Base-by-base conservation (phyloP, 2,888 invertebrate species). In the Branchellion lobata region DNA sequence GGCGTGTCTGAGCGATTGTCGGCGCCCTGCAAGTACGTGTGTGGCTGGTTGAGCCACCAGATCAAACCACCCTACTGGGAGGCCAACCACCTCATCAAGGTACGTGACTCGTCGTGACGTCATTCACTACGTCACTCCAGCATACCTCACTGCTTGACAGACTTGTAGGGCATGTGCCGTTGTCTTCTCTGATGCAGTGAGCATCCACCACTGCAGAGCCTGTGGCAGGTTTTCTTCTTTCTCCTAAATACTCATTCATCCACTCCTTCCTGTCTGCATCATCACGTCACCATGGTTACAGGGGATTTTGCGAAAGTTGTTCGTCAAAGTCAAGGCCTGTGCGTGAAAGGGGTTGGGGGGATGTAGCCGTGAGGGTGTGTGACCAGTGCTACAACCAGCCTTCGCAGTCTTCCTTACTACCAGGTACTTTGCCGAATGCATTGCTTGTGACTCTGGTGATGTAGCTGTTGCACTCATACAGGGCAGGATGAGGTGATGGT, bases 11-110 rank as follows among this genome's bases (percentile, higher is more conserved):
- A 91, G 82, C 90, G 91, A 14, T 69, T 69, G 14, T 31, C 29
- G 2, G n/a, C 34, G 8, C 69, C 31, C 21, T 69, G 29, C 69
- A 31, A 69, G 34, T 53, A 53, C 5, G 84, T 93, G 0, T 90
- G 90, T 0, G 90, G 91, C 80, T 92, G 92, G 92, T 90, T 93
- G n/a, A 91, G 93, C 0, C 93, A 93, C 86, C 91, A 91, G 86
- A 91, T 92, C 36, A 92, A 92, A 21, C 94, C 94, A 0, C 90
- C 90, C 53, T 93, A 93, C 87, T 94, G 93, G 94, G 90, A 91
- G 80, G 92, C 92, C 11, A 93, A 93, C 86, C 88, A 91, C 82
- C 91, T 92, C 85, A 93, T 93, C 81, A 90, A 89, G 85, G 92
- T 92, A 86, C 86, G 88, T 57, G 8, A 57, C 8, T 57, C 61